These are phyloP conservation scores for Leucophora obtusa DNA, from an alignment of 2,888 invertebrate species.

Conservation along the genomic window DNA sequence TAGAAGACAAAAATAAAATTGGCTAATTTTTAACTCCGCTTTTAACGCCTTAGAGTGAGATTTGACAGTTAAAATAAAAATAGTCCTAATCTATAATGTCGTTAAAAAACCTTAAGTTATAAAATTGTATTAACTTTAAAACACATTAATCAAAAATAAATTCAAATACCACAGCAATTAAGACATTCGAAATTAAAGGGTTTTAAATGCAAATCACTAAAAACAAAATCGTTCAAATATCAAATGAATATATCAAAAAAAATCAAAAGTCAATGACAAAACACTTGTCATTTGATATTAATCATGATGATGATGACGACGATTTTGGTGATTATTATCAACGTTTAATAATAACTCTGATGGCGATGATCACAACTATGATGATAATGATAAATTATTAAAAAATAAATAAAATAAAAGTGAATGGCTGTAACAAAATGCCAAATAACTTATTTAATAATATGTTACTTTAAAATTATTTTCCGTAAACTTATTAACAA, in stretches of 20 bases:
- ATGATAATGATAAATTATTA: constrained; percentile 1
- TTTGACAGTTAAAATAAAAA: no score
- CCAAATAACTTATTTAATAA: constrained; percentile 16
- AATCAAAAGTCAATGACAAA: constrained; percentile 29
- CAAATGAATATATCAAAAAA: not conserved
- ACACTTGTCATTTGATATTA: constrained; percentile 41
- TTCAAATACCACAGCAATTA: constrained; percentile 5
- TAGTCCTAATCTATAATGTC: no score
- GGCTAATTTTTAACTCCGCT: no score
- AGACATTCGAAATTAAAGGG: not conserved
- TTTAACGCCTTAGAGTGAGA: no score
- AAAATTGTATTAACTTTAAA: no score
- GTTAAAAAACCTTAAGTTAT: no score
- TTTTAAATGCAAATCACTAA: not conserved
- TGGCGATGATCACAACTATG: constrained; percentile 13
- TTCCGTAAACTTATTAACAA: constrained; percentile 31
- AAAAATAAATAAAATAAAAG: constrained; percentile 9
- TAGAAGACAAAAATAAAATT: no score
- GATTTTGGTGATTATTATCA: not conserved
- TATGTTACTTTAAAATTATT: constrained; percentile 7
- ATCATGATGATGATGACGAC: constrained; percentile 19
- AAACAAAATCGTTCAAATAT: constrained; percentile 28
- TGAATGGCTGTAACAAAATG: constrained; percentile 34
- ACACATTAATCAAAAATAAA: no score
- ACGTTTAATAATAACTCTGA: constrained; percentile 15